A percentile compares a stretch with the other conserved stretches of the same genome.
These are phyloP conservation scores for Schizotus pectinicornis DNA, from an alignment of 2,888 invertebrate species.

Conservation along the genomic window DNA sequence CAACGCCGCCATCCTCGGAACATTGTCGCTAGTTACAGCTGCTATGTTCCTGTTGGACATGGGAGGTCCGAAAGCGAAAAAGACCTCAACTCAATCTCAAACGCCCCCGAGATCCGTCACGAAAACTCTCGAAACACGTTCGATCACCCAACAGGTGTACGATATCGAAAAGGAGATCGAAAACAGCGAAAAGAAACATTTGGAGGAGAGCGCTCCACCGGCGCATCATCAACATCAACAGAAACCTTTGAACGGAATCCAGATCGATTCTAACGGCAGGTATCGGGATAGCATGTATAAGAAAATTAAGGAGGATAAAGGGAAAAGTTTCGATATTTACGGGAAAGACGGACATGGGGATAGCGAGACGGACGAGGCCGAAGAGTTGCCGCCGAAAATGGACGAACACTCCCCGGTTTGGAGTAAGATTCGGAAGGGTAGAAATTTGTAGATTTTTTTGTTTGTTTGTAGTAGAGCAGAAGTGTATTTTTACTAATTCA, in stretches of 20 bases:
- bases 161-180: constrained; percentile 42
- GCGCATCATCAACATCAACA: not conserved
- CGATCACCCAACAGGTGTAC: constrained; percentile 39
- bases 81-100: constrained; percentile 42
- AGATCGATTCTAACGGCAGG: constrained; percentile 34
- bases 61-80: constrained; percentile 64
- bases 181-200: constrained; percentile 17
- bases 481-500: not conserved
- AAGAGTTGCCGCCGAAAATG: constrained; percentile 45
- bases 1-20: constrained; percentile 75
- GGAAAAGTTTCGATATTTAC: constrained; percentile 50
- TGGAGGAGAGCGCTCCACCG: constrained; percentile 28
- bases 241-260: constrained; percentile 10
- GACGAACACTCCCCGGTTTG: constrained; percentile 56
- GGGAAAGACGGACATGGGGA: constrained; percentile 49
- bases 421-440: constrained; percentile 57
- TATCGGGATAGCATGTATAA: constrained; percentile 39
- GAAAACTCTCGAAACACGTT: constrained; percentile 30
- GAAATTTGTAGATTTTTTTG: constrained; percentile 11
- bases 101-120: constrained; percentile 21
- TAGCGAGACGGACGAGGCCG: constrained; percentile 46
- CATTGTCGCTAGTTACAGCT: constrained; percentile 70
- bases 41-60: constrained; percentile 73
- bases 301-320: constrained; percentile 44
- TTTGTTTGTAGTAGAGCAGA: not conserved